Evolutionary conservation across 2,888 invertebrate species (phyloP).

Genomic region (Papilio protenor): DNA sequence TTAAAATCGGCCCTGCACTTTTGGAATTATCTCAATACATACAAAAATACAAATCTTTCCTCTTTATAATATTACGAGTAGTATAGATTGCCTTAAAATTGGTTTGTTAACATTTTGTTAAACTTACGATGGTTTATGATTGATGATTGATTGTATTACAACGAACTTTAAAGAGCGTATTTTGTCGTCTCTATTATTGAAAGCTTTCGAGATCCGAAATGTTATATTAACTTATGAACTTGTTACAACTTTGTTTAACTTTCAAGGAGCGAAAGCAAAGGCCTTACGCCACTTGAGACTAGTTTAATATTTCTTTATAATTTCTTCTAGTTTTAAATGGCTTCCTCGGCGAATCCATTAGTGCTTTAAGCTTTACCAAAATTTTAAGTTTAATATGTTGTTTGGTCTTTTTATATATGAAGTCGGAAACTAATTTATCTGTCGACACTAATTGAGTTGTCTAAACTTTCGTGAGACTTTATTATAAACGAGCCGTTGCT

Average conservation of each 20-base stretch:
- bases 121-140: not conserved
- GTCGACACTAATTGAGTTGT: too few relatives aligned
- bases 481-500: too few relatives aligned
- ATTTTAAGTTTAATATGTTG: not conserved
- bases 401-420: too few relatives aligned
- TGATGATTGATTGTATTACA: not conserved
- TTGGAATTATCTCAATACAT: too few relatives aligned
- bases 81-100: not conserved
- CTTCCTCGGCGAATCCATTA: conserved; percentile 9
- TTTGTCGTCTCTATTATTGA: not conserved
- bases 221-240: conserved; percentile 24
- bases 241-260: conserved; percentile 23
- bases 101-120: not conserved
- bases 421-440: too few relatives aligned
- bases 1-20: too few relatives aligned
- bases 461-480: too few relatives aligned
- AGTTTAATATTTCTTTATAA: conserved; percentile 37
- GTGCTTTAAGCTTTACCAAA: conserved; percentile 1
- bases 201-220: conserved; percentile 17
- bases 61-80: too few relatives aligned
- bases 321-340: conserved; percentile 27
- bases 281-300: conserved; percentile 17
- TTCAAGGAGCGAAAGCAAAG: conserved; percentile 21
- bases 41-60: too few relatives aligned
- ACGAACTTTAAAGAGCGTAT: not conserved